Evolutionary conservation across 2,888 invertebrate species (phyloP), one percentile per base, ranked within the genome.

Genomic region (Tanypteryx hageni): DNA sequence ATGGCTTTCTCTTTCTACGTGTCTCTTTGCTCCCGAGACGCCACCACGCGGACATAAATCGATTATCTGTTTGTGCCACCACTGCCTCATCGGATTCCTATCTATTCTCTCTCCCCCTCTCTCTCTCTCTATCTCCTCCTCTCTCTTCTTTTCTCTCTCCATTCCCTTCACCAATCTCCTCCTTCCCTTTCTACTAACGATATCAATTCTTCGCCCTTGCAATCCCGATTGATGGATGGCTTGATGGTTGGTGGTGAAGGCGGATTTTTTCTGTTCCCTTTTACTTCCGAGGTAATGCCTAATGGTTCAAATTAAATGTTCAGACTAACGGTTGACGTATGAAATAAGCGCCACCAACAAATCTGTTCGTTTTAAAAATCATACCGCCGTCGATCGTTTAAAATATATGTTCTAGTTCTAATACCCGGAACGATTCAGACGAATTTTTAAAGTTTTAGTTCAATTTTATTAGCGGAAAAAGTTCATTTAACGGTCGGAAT

Each of bases 181-280:
- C 5, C 1, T 44, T 5, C 44, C 5, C 44, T 44, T 27, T 22
- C 22, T 76, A 27, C 76, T 76, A 76, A 76, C 76, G 76, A 76
- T 27, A 76, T 27, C 76, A 76, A 76, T 76, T 76, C 76, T 76
- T 76, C 76, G 7, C 76, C 22, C 27, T 22, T n/a, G 64, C 64
- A 64, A 68, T 68, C 68, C 76, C 76, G 9, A 76, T 76, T 76
- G 76, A 76, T 76, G 76, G 76, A 76, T 76, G 76, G 76, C 22
- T 76, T 76, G 76, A 22, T 76, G 76, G 76, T 76, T 27, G 27
- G 76, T 76, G 76, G 11, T 11, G 68, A 18, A 18, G 68, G 22
- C 18, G 61, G 61, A 61, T 13, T 13, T 61, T 27, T 76, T 76
- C 22, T 11, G 13, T 27, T 2, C 22, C 27, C 22, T 22, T 27